Percentiles rank a stretch among this genome's conserved stretches.
Conservation (phyloP, 2,797 vertebrate genomes). For the Notolepis coatsorum region DNA sequence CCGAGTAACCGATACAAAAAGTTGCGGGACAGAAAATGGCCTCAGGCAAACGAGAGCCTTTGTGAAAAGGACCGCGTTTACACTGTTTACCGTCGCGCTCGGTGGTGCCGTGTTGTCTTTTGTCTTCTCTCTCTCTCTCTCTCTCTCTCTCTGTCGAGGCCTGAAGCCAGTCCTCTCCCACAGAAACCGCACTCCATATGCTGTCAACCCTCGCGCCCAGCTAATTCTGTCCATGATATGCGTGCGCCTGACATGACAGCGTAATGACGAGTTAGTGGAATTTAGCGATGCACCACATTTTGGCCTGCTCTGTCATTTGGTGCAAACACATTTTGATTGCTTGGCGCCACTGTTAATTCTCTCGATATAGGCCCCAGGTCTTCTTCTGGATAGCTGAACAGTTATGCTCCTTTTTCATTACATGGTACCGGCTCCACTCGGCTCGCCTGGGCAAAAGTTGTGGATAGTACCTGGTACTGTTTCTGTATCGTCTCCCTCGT, state of each 20-base stretch:
- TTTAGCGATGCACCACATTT: conserved; percentile 35
- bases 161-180: conserved; percentile 38
- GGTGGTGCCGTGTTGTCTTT: neutral
- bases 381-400: neutral
- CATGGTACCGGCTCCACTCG: neutral
- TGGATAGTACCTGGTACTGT: too few species aligned
- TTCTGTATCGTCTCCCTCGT: too few species aligned
- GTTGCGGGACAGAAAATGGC: conserved; percentile 12
- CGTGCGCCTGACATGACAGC: conserved; percentile 37
- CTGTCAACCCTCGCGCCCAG: conserved; percentile 40
- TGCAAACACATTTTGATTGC: conserved; percentile 44
- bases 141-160: conserved; percentile 30
- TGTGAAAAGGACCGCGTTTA: conserved; percentile 32
- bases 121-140: neutral
- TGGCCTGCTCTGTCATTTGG: conserved; percentile 53
- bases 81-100: conserved; percentile 3
- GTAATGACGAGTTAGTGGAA: conserved; percentile 52
- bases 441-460: too few species aligned
- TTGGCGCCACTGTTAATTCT: conserved; percentile 9
- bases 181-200: conserved; percentile 44
- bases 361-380: neutral
- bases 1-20: conserved; percentile 59
- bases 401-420: neutral
- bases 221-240: conserved; percentile 48
- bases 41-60: conserved; percentile 11